phyloP scores from a whole-genome alignment of 1,140 invertebrate species.

The Lepeophtheirus salmonis region DNA sequence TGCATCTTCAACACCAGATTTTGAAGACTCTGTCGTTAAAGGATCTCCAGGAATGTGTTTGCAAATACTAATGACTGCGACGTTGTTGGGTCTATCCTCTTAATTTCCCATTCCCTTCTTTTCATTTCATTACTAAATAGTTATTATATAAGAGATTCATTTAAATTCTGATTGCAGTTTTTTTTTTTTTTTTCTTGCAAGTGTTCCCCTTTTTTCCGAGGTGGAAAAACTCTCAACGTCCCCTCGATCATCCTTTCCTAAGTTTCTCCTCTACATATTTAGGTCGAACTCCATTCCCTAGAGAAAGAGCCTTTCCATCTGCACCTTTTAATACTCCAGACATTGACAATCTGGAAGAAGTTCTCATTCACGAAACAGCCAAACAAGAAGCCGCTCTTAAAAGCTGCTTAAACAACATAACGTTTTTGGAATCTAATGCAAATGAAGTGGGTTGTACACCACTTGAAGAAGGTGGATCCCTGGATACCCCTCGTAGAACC shows the following conservation, averaged over 20 bases:
- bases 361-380: background rate
- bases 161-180: too few relatives aligned
- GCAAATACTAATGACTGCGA: too few relatives aligned
- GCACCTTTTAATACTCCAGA: background rate
- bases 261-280: background rate
- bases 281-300: background rate
- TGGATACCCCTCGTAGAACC: background rate
- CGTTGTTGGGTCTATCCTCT: too few relatives aligned
- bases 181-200: too few relatives aligned
- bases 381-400: background rate
- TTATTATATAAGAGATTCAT: too few relatives aligned
- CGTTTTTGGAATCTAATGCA: background rate
- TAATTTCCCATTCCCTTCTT: too few relatives aligned
- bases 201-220: too few relatives aligned
- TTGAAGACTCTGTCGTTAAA: background rate
- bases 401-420: background rate
- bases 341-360: background rate
- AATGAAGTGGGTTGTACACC: too few relatives aligned
- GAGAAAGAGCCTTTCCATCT: background rate
- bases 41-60: background rate
- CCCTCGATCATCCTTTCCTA: background rate
- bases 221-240: too few relatives aligned
- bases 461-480: background rate
- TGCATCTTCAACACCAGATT: background rate
- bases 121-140: too few relatives aligned